Percentiles rank a stretch among this genome's conserved stretches.
These are phyloP conservation scores for Vanessa tameamea DNA, from an alignment of 1,140 invertebrate genomes.

Conservation along the genomic window DNA sequence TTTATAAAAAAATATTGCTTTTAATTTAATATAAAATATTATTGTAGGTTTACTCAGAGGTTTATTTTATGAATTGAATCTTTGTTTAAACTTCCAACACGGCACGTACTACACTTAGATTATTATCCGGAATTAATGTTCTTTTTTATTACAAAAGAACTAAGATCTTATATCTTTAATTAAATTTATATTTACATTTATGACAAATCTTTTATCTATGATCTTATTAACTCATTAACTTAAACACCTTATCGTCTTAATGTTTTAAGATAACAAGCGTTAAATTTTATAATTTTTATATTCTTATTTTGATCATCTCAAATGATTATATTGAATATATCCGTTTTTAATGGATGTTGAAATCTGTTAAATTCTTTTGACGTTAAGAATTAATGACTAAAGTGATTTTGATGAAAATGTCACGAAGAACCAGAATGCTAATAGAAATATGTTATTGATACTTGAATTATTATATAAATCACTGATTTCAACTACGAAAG, in stretches of 20 bases:
- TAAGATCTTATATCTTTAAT: background rate
- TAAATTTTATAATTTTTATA: no score
- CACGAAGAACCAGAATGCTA: conserved; percentile 6
- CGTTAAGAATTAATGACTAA: background rate
- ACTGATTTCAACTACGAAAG: background rate
- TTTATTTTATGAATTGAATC: no score
- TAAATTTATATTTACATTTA: background rate
- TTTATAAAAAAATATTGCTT: no score
- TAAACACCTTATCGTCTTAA: background rate
- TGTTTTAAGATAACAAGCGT: no score
- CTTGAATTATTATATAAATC: background rate
- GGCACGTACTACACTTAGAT: background rate
- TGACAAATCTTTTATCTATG: background rate
- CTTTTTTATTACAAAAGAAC: background rate
- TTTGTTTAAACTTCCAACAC: no score
- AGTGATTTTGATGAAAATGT: background rate
- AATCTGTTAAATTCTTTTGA: background rate
- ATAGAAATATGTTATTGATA: background rate
- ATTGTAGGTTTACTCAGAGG: no score
- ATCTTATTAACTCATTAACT: background rate
- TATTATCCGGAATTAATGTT: background rate
- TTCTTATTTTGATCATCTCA: background rate
- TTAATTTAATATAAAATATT: no score
- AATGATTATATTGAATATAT: background rate
- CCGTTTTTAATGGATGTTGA: background rate